These are phyloP conservation scores for Cataglyphis livida DNA, from an alignment of 2,888 invertebrate genomes.

Conservation along the genomic window DNA sequence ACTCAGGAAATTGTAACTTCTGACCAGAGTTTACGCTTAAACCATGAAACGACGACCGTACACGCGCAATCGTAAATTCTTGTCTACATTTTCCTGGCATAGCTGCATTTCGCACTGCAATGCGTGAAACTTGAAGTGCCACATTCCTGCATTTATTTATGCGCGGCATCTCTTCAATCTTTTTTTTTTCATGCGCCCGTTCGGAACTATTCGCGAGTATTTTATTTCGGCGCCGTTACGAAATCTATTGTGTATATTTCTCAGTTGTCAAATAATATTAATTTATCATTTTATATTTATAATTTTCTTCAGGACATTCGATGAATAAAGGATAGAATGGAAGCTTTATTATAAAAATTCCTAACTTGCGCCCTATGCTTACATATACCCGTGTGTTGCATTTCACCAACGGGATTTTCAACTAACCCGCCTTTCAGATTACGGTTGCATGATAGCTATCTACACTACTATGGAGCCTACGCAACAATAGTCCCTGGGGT, in stretches of 20 bases:
- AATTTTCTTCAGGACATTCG: neutral
- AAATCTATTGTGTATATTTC: neutral
- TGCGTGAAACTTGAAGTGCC: constrained; percentile 67
- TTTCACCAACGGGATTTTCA: constrained; percentile 12
- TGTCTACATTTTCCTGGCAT: constrained; percentile 66
- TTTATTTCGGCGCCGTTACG: neutral
- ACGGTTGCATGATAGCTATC: constrained; percentile 75
- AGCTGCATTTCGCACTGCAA: constrained; percentile 62
- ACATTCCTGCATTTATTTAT: constrained; percentile 74
- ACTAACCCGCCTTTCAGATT: constrained; percentile 63
- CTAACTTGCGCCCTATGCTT: neutral
- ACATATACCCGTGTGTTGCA: neutral
- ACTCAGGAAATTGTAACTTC: constrained; percentile 38
- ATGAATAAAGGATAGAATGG: neutral
- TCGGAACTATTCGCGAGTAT: constrained; percentile 51
- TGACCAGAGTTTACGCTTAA: constrained; percentile 18
- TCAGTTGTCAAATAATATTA: neutral
- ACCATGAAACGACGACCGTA: constrained; percentile 33
- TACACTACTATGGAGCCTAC: constrained; percentile 65
- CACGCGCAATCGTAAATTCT: constrained; percentile 54
- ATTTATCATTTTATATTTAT: neutral
- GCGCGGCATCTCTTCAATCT: constrained; percentile 59
- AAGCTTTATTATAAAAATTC: constrained; percentile 20
- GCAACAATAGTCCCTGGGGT: constrained; percentile 79
- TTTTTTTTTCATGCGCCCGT: constrained; percentile 39